Base-by-base conservation (phyloP, 2,888 invertebrate genomes). In the Epinotia bilunana region DNA sequence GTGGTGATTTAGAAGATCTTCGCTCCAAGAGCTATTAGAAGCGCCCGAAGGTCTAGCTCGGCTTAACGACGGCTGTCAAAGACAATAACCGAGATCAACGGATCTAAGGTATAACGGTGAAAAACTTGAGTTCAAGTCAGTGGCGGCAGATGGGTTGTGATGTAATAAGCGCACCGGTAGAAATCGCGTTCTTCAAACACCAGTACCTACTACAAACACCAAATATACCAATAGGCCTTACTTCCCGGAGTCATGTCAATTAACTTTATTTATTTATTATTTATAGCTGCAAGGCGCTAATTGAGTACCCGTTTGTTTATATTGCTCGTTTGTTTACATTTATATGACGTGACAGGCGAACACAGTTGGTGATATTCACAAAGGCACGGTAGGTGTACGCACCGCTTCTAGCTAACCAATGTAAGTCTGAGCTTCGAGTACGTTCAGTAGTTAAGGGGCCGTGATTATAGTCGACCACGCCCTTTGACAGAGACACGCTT, bases 231-330 rank as follows among this genome's bases (percentile, higher is more conserved):
- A 16, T 53, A 53, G n/a, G 12, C 12, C 53, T n/a, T 5, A 46
- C 60, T 74, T 74, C 70, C 58, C 58, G 60, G 70, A 70, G 28
- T 72, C 76, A 67, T 61, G 64, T 77, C 77, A 77, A 79, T 77
- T 73, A 76, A 68, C 55, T 68, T 72, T 78, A 23, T 78, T 81
- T 83, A 80, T 84, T 86, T 84, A 81, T 82, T 82, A 57, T 79
- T 82, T 79, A 81, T 80, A 80, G 79, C 79, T 76, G 72, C 73
- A 11, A 33, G 77, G 78, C 79, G 84, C 79, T 84, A 86, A 85
- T 86, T 85, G 85, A 82, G 79, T 73, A 82, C 81, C 81, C 76
- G 69, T 43, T 57, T 69, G 68, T 69, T 69, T 69, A 46, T 78
- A 39, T 28, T 53, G 65, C 61, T 39, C 9, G 65, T 71, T 61